Base-by-base conservation (phyloP, 2,113 vertebrate genomes). In the Phycodurus eques region DNA sequence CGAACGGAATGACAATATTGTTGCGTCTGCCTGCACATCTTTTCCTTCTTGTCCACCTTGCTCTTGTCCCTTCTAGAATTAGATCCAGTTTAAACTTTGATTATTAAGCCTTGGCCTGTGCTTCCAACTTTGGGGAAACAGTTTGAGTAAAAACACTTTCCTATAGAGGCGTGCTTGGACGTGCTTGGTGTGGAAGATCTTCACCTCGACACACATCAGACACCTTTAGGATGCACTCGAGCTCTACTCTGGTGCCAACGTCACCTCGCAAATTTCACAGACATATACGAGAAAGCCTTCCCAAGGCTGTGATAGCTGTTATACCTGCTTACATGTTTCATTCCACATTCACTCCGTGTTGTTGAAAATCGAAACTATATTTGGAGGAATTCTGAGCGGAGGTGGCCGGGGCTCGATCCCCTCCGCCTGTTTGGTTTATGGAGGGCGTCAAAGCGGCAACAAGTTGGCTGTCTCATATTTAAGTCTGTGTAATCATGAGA, bases 401-500 rank as follows among this genome's bases (percentile, higher is more conserved):
- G 70, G 76, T 76, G 68, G 68, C 65, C 10, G 57, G 80, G 59
- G 71, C 20, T 44, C 57, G 57, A 63, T 65, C 51, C 75, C 31
- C 46, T 71, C 46, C 71, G 62, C 79, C 71, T 70, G 69, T 70
- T 73, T 63, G 63, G 66, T 81, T 85, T 81, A 85, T 68, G 76
- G 80, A 87, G 72, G 64, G 72, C 83, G 81, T 87, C 68, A 88
- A 88, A 89, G 74, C 22, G 17, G 22, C 53, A 77, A 77, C 87
- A 91, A 88, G 89, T 84, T 88, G 85, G 70, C 80, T 79, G 82
- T 88, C 84, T 88, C 85, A 83, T 87, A 83, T 88, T 84, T 82
- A 86, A 90, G 87, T 88, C 89, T 83, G 84, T 89, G 72, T 88
- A 88, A 89, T 89, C 85, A 88, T 81, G 69, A 72, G 73, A 67